These are phyloP conservation scores for Saccopteryx bilineata DNA, from an alignment of 2,113 vertebrate genomes.

Conservation along the genomic window DNA sequence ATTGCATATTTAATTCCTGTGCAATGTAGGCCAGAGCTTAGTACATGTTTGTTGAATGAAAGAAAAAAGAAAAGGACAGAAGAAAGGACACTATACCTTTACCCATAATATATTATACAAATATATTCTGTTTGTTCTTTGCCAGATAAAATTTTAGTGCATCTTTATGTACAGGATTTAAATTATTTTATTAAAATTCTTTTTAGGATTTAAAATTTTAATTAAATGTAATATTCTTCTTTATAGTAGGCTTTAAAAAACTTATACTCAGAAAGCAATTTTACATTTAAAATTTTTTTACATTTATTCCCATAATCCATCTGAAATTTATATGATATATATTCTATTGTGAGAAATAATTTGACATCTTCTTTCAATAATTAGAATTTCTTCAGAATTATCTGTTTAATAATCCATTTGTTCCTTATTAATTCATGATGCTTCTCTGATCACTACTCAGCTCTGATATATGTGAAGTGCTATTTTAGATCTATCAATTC, in stretches of 20 bases:
- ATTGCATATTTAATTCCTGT: not conserved
- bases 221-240: not conserved
- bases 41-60: not conserved
- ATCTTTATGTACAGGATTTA: not conserved
- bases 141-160: not conserved
- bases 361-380: not conserved
- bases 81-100: not conserved
- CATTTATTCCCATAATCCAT: not conserved
- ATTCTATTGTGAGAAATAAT: constrained; percentile 13
- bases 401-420: not conserved
- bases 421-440: not conserved
- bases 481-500: not conserved
- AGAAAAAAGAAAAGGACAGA: not conserved
- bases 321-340: not conserved
- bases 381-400: not conserved
- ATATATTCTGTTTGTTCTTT: not conserved
- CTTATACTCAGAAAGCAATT: not conserved
- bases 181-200: not conserved
- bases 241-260: not conserved
- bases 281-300: not conserved
- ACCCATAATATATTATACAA: not conserved
- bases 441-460: not conserved
- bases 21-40: not conserved
- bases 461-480: not conserved
- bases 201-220: not conserved